Evolutionary conservation across 2,113 vertebrate species (phyloP).

Genomic region (Megaleporinus macrocephalus): DNA sequence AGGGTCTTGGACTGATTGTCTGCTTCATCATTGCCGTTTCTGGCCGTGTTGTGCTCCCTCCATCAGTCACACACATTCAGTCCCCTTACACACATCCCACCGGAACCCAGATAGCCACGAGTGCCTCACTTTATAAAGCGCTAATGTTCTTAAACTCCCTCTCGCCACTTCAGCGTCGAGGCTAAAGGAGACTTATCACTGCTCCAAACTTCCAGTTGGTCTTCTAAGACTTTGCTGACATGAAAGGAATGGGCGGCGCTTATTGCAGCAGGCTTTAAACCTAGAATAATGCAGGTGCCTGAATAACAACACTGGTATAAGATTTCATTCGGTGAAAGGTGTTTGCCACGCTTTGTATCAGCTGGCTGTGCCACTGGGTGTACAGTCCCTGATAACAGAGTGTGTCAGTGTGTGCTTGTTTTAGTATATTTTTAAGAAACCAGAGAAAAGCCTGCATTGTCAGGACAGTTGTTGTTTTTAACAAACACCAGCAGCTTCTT

Average conservation of each 20-base stretch:
- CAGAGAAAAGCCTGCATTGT: no score
- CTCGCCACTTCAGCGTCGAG: conserved; percentile 16
- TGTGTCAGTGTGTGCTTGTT: background rate
- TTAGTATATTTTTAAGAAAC: no score
- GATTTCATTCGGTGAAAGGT: background rate
- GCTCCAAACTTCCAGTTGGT: background rate
- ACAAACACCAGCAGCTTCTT: no score
- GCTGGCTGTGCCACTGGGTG: background rate
- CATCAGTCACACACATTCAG: conserved; percentile 43
- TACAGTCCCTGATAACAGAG: background rate
- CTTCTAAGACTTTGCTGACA: background rate
- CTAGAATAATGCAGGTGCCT: background rate
- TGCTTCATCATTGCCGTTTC: conserved; percentile 40
- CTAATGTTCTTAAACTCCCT: conserved; percentile 34
- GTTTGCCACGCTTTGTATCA: background rate
- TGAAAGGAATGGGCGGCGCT: background rate
- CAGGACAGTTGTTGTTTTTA: no score
- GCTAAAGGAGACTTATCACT: conserved; percentile 5
- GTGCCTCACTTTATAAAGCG: conserved; percentile 37
- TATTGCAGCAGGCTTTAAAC: background rate
- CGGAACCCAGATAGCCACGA: conserved; percentile 14
- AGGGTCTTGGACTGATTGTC: conserved; percentile 29
- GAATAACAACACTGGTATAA: background rate
- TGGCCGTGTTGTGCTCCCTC: conserved; percentile 49
- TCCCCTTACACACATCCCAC: conserved; percentile 13